Evolutionary conservation across 2,888 invertebrate species (phyloP).

Genomic region (Agrypnus murinus): DNA sequence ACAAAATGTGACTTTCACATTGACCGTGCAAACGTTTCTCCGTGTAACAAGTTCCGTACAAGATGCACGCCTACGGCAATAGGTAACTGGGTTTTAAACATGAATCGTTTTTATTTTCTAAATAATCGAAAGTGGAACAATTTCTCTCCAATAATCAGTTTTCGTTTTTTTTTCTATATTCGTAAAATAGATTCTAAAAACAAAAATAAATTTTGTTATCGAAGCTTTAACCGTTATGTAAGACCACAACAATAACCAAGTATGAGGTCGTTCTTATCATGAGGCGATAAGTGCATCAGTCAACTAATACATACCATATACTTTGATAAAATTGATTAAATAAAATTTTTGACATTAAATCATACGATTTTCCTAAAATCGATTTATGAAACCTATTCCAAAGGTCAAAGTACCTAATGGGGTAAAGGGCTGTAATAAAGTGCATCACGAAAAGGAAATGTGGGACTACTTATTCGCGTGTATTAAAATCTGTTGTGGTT

Average conservation of each 20-base stretch:
- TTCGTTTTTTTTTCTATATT: background rate
- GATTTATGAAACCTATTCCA: background rate
- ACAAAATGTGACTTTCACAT: conserved; percentile 45
- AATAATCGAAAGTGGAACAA: conserved; percentile 40
- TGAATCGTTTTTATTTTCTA: conserved; percentile 30
- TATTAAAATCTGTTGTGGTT: too few species aligned
- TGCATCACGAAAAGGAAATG: too few species aligned
- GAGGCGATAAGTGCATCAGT: too few species aligned
- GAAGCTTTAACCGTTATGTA: too few species aligned
- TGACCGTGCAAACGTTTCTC: conserved; percentile 36
- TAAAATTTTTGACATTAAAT: conserved; percentile 1
- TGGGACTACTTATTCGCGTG: too few species aligned
- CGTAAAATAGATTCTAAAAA: too few species aligned
- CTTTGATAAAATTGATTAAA: background rate
- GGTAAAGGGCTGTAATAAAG: too few species aligned
- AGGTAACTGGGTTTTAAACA: conserved; percentile 45
- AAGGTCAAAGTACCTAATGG: conserved; percentile 5
- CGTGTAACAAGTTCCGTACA: conserved; percentile 45
- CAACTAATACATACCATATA: too few species aligned
- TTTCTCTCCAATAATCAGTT: conserved; percentile 34
- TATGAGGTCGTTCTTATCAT: too few species aligned
- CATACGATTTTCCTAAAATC: conserved; percentile 2
- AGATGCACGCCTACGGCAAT: conserved; percentile 33
- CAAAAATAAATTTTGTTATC: too few species aligned
- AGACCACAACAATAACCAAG: too few species aligned